A percentile compares a stretch with the other conserved stretches of the same genome.
Conservation (phyloP, 2,113 vertebrate species). For the Vulpes lagopus region DNA sequence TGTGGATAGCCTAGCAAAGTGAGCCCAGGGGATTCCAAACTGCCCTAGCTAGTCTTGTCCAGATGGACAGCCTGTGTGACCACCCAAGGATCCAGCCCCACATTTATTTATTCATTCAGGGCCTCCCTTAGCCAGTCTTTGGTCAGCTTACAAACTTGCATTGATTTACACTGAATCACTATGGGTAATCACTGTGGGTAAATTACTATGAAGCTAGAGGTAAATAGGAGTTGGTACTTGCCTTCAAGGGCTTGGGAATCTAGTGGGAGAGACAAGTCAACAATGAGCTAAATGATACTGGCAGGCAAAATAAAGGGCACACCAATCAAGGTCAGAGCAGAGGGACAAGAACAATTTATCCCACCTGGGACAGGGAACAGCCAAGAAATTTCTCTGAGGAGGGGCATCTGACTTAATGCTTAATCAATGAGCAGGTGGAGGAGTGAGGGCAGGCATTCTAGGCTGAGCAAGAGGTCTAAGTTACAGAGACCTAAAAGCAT, state of each 20-base stretch:
- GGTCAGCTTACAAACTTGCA: constrained; percentile 1
- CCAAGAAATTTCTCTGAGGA: neutral
- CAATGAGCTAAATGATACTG: neutral
- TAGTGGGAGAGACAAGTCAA: neutral
- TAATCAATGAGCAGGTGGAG: neutral
- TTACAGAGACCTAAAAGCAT: neutral
- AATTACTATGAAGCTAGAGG: constrained; percentile 8
- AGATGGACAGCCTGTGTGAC: neutral
- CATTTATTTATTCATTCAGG: neutral
- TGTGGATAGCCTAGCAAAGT: constrained; percentile 11
- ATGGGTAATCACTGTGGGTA: neutral
- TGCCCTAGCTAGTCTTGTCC: neutral
- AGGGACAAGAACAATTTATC: constrained; percentile 30
- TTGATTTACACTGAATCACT: neutral
- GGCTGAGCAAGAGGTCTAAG: neutral
- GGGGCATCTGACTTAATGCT: neutral
- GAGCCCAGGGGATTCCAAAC: neutral
- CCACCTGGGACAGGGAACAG: neutral
- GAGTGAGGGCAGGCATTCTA: neutral
- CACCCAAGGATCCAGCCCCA: neutral
- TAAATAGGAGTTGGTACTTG: neutral
- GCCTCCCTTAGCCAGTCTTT: constrained; percentile 3
- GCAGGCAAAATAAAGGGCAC: constrained; percentile 34
- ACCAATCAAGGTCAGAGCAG: neutral
- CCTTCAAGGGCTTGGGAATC: neutral